These are phyloP conservation scores for Austrolebias charrua DNA, from an alignment of 2,797 vertebrate species.

Conservation along the genomic window DNA sequence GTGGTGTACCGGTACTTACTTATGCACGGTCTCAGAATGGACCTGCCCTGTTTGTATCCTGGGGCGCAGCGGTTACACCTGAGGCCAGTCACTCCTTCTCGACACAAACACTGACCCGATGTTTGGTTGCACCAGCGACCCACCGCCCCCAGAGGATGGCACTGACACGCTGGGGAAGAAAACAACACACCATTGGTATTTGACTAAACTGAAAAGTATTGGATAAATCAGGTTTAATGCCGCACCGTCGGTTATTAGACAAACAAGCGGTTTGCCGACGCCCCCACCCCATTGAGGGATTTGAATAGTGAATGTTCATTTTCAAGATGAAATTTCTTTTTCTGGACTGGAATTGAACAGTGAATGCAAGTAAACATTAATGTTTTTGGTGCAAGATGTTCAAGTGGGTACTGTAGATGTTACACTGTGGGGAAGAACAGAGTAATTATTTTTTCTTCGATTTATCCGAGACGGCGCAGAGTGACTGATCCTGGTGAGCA, in stretches of 20 bases:
- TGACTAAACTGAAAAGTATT: neutral
- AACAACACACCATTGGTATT: neutral
- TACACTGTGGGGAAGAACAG: too few species aligned
- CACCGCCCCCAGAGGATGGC: slow-evolving; percentile 86
- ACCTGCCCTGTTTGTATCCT: slow-evolving; percentile 87
- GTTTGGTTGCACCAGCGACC: slow-evolving; percentile 89
- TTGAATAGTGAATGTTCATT: too few species aligned
- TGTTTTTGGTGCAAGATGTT: too few species aligned
- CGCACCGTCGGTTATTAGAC: neutral
- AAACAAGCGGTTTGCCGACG: neutral
- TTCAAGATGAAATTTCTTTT: too few species aligned
- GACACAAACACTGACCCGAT: slow-evolving; percentile 88
- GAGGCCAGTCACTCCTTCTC: slow-evolving; percentile 85
- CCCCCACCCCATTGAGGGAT: too few species aligned
- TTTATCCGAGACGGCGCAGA: too few species aligned
- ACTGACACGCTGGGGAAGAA: slow-evolving; percentile 82
- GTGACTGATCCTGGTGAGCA: too few species aligned
- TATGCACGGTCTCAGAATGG: slow-evolving; percentile 85
- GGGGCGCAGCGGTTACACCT: slow-evolving; percentile 86
- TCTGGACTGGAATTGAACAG: too few species aligned
- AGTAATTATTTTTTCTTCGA: too few species aligned
- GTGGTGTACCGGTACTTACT: slow-evolving; percentile 82
- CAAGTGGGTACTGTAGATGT: too few species aligned
- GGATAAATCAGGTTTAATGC: neutral
- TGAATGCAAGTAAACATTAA: too few species aligned